Percentiles rank a stretch among this genome's conserved stretches.
These are phyloP conservation scores for Tachina grossa DNA, from an alignment of 2,888 invertebrate species.

Conservation along the genomic window DNA sequence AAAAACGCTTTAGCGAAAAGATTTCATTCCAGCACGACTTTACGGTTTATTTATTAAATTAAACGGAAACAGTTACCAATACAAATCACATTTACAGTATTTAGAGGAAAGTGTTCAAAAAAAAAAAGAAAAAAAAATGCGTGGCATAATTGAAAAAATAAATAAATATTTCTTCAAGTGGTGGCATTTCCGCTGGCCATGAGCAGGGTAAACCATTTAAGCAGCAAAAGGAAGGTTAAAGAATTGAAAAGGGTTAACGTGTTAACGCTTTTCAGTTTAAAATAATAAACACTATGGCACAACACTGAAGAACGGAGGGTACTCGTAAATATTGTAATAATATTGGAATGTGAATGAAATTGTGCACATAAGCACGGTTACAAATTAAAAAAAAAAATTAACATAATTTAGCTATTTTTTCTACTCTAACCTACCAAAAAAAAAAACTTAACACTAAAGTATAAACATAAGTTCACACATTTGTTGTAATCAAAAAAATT, in stretches of 20 bases:
- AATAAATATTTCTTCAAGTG: slow-evolving; percentile 47
- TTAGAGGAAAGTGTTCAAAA: not conserved
- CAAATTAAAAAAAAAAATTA: not conserved
- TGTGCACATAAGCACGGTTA: not conserved
- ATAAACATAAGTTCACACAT: not conserved
- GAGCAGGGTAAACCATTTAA: slow-evolving; percentile 37
- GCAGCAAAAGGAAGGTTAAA: slow-evolving; percentile 1
- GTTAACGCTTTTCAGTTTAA: slow-evolving; percentile 67
- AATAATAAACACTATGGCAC: slow-evolving; percentile 61
- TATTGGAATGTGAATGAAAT: not conserved
- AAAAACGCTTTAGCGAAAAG: not conserved
- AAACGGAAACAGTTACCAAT: slow-evolving; percentile 17
- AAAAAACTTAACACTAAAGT: not conserved
- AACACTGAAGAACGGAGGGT: not conserved
- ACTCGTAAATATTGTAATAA: not conserved
- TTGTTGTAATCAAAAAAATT: slow-evolving; percentile 41
- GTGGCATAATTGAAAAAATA: slow-evolving; percentile 18
- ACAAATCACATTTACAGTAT: slow-evolving; percentile 11
- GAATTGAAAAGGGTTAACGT: slow-evolving; percentile 67
- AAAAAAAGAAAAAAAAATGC: slow-evolving; percentile 48
- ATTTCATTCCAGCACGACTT: not conserved
- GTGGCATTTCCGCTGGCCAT: slow-evolving; percentile 53
- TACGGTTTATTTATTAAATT: not conserved
- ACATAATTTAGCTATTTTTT: not conserved
- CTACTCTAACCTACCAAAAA: not conserved